Evolutionary conservation across 2,888 invertebrate genomes (phyloP), one percentile per base, ranked within the genome.

Genomic region (Cataglyphis rosenhaueri): DNA sequence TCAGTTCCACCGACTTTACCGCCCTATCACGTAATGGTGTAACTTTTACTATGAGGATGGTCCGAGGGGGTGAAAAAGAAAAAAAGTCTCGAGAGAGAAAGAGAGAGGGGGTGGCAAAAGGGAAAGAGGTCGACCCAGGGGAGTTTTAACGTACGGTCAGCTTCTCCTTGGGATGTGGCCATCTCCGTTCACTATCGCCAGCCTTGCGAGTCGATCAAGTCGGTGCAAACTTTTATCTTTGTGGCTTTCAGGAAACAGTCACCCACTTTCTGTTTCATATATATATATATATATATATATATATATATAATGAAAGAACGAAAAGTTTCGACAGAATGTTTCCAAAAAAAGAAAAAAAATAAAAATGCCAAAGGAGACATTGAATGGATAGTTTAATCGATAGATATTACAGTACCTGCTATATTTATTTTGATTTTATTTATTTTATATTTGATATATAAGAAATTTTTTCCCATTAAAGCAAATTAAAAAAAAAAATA

Each of bases 91-190:
- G n/a, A n/a, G 65, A 62, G 44, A 61, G 29, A 29, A 29, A 29
- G 29, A 35, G 32, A 18, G 21, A 52, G 44, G 3, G 48, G 29
- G 83, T 82, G 82, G 66, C 68, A 81, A 71, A 83, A 84, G 81
- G 48, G 82, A 82, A 62, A 62, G 52, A 82, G 86, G 86, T 87
- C 86, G 89, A 88, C 91, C 89, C 92, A 35, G 79, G 93, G 89
- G 92, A 93, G 92, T 92, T 93, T 93, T 93, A 93, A 93, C 92
- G 91, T 93, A 94, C 92, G 93, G 93, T 93, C 94, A 93, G 92
- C 91, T 90, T 87, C 82, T 70, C 61, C 73, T 73, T 32, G 55
- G 52, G 48, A 79, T 88, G 85, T 65, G 68, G 38, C 82, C 83
- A 70, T 35, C 81, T 61, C 44, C 52, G 18, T 55, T 32, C 70